Conservation (phyloP, 2,113 vertebrate genomes). For the Hippolais icterina region DNA sequence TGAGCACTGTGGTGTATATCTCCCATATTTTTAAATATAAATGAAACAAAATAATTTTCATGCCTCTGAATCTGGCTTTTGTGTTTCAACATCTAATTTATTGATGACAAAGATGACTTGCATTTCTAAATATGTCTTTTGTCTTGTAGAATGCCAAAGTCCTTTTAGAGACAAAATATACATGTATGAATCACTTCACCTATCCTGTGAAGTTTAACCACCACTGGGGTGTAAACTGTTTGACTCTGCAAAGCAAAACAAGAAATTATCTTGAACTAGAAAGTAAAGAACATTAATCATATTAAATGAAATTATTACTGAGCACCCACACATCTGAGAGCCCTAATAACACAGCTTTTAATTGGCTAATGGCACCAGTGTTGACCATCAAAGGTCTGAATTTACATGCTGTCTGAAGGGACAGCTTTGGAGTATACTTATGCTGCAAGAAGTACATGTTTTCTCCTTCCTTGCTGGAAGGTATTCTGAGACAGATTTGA, state of each 20-base stretch:
- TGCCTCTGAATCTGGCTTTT: slow-evolving; percentile 23
- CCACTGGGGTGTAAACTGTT: neutral
- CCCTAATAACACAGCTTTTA: neutral
- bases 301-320: neutral
- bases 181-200: neutral
- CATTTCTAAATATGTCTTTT: slow-evolving; percentile 33
- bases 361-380: neutral
- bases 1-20: neutral
- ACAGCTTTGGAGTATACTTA: slow-evolving; percentile 7
- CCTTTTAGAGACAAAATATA: neutral
- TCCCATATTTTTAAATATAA: slow-evolving; percentile 60
- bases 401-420: slow-evolving; percentile 45
- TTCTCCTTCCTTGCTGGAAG: slow-evolving; percentile 37
- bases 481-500: slow-evolving; percentile 11
- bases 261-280: neutral
- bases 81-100: slow-evolving; percentile 25
- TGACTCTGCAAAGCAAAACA: neutral
- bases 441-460: slow-evolving; percentile 10
- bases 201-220: neutral
- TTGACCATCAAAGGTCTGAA: slow-evolving; percentile 50
- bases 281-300: neutral
- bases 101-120: slow-evolving; percentile 43
- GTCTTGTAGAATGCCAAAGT: neutral
- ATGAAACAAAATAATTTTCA: slow-evolving; percentile 22
- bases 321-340: neutral